Conservation (phyloP, 2,888 invertebrate species). For the Baronia brevicornis region DNA sequence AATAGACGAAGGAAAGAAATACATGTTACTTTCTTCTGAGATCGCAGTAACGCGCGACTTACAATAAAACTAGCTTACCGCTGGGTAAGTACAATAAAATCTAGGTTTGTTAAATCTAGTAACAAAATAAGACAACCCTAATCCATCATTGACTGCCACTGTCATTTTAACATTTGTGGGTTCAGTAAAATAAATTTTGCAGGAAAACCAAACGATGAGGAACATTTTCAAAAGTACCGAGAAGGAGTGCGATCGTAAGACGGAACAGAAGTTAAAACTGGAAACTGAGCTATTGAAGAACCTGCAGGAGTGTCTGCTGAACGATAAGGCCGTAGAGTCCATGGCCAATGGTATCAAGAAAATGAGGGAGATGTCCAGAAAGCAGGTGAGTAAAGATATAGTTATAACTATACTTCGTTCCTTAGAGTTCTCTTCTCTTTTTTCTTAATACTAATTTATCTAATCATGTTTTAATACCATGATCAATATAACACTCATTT, state of each 20-base stretch:
- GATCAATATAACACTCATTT: too few species aligned
- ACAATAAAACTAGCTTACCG: too few species aligned
- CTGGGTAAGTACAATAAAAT: too few species aligned
- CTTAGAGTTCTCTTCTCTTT: too few species aligned
- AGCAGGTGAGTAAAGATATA: conserved; percentile 49
- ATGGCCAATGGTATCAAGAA: conserved; percentile 68
- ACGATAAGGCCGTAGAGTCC: conserved; percentile 79
- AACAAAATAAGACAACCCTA: not conserved
- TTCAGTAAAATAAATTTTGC: conserved; percentile 19
- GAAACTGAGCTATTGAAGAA: conserved; percentile 80
- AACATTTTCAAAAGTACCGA: conserved; percentile 49
- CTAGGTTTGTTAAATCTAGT: not conserved
- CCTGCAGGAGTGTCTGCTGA: conserved; percentile 80
- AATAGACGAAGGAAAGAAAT: too few species aligned
- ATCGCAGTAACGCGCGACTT: too few species aligned
- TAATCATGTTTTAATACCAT: too few species aligned
- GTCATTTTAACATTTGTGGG: not conserved
- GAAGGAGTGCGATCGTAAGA: conserved; percentile 65
- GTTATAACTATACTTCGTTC: too few species aligned
- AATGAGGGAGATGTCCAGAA: conserved; percentile 63
- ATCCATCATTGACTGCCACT: too few species aligned
- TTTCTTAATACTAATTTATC: not conserved
- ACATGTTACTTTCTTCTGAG: too few species aligned
- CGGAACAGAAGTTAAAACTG: conserved; percentile 69
- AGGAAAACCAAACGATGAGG: conserved; percentile 68